Evolutionary conservation across 2,797 vertebrate species (phyloP).

Genomic region (Botia kubotai): DNA sequence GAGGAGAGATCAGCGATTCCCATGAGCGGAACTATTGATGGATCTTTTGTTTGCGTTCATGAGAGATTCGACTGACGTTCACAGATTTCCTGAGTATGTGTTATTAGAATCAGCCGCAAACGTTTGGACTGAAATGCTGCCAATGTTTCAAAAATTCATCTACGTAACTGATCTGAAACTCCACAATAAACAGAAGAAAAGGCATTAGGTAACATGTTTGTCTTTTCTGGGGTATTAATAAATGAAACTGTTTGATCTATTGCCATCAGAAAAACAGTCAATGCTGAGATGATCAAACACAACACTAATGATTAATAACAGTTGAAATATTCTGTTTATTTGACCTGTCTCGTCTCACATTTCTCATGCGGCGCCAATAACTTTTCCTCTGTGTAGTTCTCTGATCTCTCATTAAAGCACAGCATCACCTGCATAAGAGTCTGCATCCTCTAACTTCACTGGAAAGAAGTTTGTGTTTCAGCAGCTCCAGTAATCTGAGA

Average conservation of each 20-base stretch:
- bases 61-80: not conserved
- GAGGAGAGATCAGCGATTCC: not conserved
- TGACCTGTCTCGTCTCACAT: not conserved
- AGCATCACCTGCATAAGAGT: not conserved
- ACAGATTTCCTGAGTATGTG: not conserved
- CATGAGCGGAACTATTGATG: not conserved
- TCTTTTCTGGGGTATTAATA: not conserved
- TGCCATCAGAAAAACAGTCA: not conserved
- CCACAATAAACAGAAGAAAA: not conserved
- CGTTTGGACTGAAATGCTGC: not conserved
- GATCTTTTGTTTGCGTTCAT: not conserved
- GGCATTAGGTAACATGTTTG: not conserved
- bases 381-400: not conserved
- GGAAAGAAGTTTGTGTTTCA: not conserved
- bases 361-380: not conserved
- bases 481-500: conserved; percentile 40
- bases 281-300: not conserved
- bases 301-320: not conserved
- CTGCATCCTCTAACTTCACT: not conserved
- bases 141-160: not conserved
- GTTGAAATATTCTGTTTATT: not conserved
- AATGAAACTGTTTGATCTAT: not conserved
- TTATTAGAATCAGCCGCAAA: not conserved
- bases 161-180: not conserved
- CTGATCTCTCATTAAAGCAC: not conserved